Evolutionary conservation across 2,888 invertebrate genomes (phyloP).

Genomic region (Sminthurides aquaticus): DNA sequence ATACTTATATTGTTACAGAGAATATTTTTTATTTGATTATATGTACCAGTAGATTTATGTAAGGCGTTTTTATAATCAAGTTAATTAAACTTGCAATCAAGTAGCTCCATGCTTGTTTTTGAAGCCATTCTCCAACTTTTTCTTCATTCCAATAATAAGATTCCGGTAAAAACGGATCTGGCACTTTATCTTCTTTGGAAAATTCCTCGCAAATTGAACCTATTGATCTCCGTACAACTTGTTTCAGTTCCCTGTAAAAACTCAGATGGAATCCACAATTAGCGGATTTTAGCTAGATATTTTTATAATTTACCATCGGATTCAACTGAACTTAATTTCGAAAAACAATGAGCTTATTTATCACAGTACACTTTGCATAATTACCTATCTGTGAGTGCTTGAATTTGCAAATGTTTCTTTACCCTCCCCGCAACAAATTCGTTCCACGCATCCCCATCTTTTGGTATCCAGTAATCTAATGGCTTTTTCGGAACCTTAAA

Average conservation of each 20-base stretch:
- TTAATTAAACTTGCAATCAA: too few species aligned
- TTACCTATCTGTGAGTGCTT: neutral
- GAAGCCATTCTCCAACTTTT: constrained; percentile 6
- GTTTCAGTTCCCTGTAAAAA: neutral
- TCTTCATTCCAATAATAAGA: constrained; percentile 6
- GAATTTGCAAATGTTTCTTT: neutral
- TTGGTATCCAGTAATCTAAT: constrained; percentile 2
- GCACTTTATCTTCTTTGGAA: too few species aligned
- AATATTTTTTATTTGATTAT: too few species aligned
- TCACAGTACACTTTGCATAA: too few species aligned
- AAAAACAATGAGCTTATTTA: too few species aligned
- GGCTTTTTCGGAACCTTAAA: neutral
- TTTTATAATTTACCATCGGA: too few species aligned
- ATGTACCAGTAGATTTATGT: too few species aligned
- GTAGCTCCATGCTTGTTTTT: too few species aligned
- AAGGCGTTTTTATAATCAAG: too few species aligned
- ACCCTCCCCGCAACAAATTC: neutral
- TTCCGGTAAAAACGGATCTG: neutral
- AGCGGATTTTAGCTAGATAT: too few species aligned
- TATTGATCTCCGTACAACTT: neutral
- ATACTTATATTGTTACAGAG: neutral
- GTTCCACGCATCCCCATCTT: neutral
- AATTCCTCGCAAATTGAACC: neutral
- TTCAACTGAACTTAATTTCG: too few species aligned
- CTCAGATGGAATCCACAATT: neutral